Evolutionary conservation across 1,140 invertebrate species (phyloP).

Genomic region (Galleria mellonella): DNA sequence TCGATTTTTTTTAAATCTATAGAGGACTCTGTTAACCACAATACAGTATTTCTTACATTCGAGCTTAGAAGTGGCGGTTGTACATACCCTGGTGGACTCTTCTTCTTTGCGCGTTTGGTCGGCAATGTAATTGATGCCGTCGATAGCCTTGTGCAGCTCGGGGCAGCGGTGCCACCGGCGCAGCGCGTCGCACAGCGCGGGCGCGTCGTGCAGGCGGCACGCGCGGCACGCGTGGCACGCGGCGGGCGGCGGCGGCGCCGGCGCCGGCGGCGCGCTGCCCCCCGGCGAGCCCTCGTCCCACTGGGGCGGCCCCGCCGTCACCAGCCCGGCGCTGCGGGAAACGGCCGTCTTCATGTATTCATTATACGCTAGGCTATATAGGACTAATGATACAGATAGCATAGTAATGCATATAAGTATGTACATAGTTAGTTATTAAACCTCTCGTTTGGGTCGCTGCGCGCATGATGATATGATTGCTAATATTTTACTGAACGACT

Average conservation of each 20-base stretch:
- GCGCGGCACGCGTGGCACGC: constrained; percentile 28
- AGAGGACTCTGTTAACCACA: too few relatives aligned
- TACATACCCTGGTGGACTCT: constrained; percentile 89
- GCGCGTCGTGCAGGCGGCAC: constrained; percentile 51
- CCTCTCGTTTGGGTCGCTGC: too few relatives aligned
- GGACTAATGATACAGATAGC: too few relatives aligned
- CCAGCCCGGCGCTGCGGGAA: constrained; percentile 36
- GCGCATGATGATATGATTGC: too few relatives aligned
- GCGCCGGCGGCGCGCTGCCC: constrained; percentile 59
- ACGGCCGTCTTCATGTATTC: too few relatives aligned
- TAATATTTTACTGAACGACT: too few relatives aligned
- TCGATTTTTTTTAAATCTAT: too few relatives aligned
- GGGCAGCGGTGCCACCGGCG: constrained; percentile 89
- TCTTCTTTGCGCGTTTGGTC: constrained; percentile 95
- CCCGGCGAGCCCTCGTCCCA: constrained; percentile 17
- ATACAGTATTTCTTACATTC: too few relatives aligned
- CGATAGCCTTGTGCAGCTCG: constrained; percentile 94
- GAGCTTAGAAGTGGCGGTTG: too few relatives aligned
- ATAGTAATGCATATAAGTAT: too few relatives aligned
- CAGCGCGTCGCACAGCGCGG: constrained; percentile 67
- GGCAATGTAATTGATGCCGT: constrained; percentile 93
- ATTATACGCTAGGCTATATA: too few relatives aligned
- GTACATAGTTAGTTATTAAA: too few relatives aligned
- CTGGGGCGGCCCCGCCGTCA: constrained; percentile 25
- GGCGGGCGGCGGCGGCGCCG: constrained; percentile 59